Evolutionary conservation across 2,113 vertebrate species (phyloP).

Genomic region (Otocyon megalotis): DNA sequence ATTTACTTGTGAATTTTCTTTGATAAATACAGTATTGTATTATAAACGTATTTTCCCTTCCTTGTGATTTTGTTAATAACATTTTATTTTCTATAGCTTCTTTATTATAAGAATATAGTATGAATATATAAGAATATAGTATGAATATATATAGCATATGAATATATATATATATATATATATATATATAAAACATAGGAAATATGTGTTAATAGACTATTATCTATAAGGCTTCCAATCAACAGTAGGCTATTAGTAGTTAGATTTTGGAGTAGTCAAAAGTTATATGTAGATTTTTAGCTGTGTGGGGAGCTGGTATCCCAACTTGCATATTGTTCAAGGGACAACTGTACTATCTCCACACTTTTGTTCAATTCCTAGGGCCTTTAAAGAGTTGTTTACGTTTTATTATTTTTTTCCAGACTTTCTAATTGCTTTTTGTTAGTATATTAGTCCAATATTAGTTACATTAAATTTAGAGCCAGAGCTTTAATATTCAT

Average conservation of each 20-base stretch:
- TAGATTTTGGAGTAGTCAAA: neutral
- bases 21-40: neutral
- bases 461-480: neutral
- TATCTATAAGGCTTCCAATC: neutral
- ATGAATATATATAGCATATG: neutral
- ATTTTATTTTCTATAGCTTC: neutral
- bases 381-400: neutral
- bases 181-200: neutral
- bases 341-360: neutral
- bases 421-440: neutral
- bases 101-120: neutral
- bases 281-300: neutral
- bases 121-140: neutral
- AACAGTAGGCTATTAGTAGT: neutral
- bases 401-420: neutral
- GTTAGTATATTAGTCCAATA: neutral
- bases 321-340: neutral
- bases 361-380: neutral
- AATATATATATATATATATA: neutral
- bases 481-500: conserved; percentile 40
- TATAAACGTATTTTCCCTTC: neutral
- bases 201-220: neutral
- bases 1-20: neutral
- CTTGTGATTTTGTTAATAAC: neutral
- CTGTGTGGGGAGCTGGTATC: neutral